phyloP scores from a whole-genome alignment of 2,113 vertebrate species.

The Zingel zingel region DNA sequence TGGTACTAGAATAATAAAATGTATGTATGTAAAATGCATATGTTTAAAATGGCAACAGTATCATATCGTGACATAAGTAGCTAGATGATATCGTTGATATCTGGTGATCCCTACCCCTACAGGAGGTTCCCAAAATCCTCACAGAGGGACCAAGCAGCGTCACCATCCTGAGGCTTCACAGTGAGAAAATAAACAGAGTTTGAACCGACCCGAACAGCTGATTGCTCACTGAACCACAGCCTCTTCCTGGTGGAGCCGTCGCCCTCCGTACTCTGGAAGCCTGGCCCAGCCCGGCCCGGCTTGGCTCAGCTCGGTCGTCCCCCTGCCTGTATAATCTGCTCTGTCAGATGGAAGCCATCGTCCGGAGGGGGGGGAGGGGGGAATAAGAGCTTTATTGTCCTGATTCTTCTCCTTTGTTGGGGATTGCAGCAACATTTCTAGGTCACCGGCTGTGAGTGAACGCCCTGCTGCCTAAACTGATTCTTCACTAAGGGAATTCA shows the following conservation, averaged over 20 bases:
- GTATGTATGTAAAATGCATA: no score
- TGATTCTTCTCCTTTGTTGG: slow-evolving; percentile 63
- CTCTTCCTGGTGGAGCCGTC: slow-evolving; percentile 46
- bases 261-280: slow-evolving; percentile 10
- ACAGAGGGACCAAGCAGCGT: background rate
- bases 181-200: background rate
- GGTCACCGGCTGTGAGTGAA: slow-evolving; percentile 72
- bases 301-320: slow-evolving; percentile 2
- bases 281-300: slow-evolving; percentile 21
- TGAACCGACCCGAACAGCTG: background rate
- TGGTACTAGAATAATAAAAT: no score
- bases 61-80: no score
- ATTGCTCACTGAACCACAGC: background rate
- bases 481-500: slow-evolving; percentile 41
- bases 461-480: slow-evolving; percentile 54
- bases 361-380: background rate
- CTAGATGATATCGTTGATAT: no score
- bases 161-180: background rate
- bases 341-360: slow-evolving; percentile 49
- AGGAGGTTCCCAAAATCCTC: background rate
- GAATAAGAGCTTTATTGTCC: slow-evolving; percentile 72
- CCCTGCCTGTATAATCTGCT: slow-evolving; percentile 59
- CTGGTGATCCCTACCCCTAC: no score
- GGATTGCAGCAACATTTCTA: slow-evolving; percentile 66
- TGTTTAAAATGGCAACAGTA: no score